Conservation (phyloP, 1,140 invertebrate species). For the Drosophila malerkotliana region DNA sequence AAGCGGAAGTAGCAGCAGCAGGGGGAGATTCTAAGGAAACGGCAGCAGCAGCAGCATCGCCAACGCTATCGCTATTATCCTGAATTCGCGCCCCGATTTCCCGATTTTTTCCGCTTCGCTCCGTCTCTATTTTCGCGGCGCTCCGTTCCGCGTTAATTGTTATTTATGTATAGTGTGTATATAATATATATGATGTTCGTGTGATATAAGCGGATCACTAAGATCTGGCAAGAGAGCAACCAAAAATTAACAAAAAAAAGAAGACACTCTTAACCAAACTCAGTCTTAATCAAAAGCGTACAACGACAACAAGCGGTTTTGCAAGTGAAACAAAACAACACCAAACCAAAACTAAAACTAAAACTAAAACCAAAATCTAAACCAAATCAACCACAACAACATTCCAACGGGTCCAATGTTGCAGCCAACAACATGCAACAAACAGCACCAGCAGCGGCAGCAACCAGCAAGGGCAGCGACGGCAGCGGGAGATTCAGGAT, state of each 20-base stretch:
- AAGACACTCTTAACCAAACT: slow-evolving; percentile 44
- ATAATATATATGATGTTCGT: slow-evolving; percentile 58
- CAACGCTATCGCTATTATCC: slow-evolving; percentile 22
- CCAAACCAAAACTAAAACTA: slow-evolving; percentile 39
- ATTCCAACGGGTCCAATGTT: slow-evolving; percentile 76
- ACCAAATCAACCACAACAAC: slow-evolving; percentile 49
- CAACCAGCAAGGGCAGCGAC: slow-evolving; percentile 36
- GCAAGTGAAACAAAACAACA: slow-evolving; percentile 70
- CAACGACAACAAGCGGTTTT: slow-evolving; percentile 77
- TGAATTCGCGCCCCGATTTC: slow-evolving; percentile 25
- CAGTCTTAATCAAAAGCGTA: slow-evolving; percentile 56
- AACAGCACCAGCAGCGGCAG: slow-evolving; percentile 60
- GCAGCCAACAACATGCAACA: slow-evolving; percentile 78
- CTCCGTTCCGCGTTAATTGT: slow-evolving; percentile 71
- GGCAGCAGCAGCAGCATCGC: slow-evolving; percentile 19
- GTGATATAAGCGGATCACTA: slow-evolving; percentile 64
- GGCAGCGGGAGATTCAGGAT: slow-evolving; percentile 23
- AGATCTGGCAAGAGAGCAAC: slow-evolving; percentile 18
- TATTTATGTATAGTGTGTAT: slow-evolving; percentile 79
- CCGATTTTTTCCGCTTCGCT: slow-evolving; percentile 24
- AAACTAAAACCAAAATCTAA: slow-evolving; percentile 19
- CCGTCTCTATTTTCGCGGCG: slow-evolving; percentile 8
- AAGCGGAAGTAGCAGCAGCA: slow-evolving; percentile 21
- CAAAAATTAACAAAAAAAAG: slow-evolving; percentile 11
- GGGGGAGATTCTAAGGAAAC: slow-evolving; percentile 23